phyloP scores from a whole-genome alignment of 2,113 vertebrate species.

The Gambusia holbrooki region DNA sequence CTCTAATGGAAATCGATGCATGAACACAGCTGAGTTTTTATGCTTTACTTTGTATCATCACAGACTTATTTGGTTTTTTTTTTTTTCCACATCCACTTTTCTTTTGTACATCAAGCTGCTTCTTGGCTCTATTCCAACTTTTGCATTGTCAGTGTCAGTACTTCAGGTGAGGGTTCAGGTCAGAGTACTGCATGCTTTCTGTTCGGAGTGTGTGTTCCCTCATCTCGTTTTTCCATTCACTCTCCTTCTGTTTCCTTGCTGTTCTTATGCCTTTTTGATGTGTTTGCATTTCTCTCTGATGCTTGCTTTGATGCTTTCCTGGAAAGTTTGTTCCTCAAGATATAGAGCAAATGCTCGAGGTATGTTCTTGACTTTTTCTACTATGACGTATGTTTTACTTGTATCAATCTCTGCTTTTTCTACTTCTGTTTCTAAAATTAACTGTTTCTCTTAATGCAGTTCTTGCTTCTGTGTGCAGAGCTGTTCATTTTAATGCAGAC shows the following conservation, averaged over 20 bases:
- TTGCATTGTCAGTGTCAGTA: constrained; percentile 87
- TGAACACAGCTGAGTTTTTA: constrained; percentile 25
- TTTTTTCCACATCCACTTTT: constrained; percentile 72
- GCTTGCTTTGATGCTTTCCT: constrained; percentile 71
- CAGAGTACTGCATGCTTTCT: constrained; percentile 45
- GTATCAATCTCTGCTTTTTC: constrained; percentile 4
- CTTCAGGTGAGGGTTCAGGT: constrained; percentile 85
- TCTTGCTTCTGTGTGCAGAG: neutral
- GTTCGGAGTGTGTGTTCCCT: constrained; percentile 44
- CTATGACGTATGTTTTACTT: constrained; percentile 3
- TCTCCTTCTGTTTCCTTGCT: constrained; percentile 11
- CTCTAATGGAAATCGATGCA: constrained; percentile 13
- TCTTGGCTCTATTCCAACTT: constrained; percentile 85
- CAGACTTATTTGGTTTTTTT: constrained; percentile 64
- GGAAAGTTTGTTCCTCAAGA: constrained; percentile 83
- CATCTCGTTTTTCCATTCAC: constrained; percentile 26
- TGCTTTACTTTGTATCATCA: constrained; percentile 34
- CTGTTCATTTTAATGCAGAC: neutral
- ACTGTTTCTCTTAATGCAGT: constrained; percentile 5
- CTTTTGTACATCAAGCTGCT: constrained; percentile 82
- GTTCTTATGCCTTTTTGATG: constrained; percentile 69
- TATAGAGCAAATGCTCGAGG: constrained; percentile 83
- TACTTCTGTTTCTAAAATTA: constrained; percentile 20
- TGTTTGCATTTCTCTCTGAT: constrained; percentile 73
- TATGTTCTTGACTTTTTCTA: constrained; percentile 68